These are phyloP conservation scores for Arctocebus calabarensis DNA, from an alignment of 2,797 vertebrate species.

Conservation along the genomic window DNA sequence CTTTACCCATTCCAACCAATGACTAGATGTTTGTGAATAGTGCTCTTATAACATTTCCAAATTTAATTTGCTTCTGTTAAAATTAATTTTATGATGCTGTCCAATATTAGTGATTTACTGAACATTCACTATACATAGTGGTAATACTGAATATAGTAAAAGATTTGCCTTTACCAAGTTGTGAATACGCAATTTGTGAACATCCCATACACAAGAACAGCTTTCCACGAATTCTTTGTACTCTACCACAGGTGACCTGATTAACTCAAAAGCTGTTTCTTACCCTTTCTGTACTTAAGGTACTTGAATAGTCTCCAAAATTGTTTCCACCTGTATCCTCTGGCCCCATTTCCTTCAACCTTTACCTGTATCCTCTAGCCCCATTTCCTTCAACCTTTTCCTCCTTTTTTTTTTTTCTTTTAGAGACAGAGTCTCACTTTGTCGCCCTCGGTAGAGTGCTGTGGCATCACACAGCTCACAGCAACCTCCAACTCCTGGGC, in stretches of 20 bases:
- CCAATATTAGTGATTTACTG: background rate
- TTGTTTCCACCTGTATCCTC: background rate
- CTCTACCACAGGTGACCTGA: background rate
- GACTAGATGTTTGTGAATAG: background rate
- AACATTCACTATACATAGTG: background rate
- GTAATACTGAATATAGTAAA: background rate
- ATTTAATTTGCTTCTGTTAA: constrained; percentile 49
- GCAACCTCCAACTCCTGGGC: too few species aligned
- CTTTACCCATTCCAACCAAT: constrained; percentile 14
- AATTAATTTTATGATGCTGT: constrained; percentile 10
- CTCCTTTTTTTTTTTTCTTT: too few species aligned
- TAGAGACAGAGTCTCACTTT: too few species aligned
- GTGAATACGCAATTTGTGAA: background rate
- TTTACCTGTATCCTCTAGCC: background rate
- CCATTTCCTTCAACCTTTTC: background rate
- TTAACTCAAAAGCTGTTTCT: background rate
- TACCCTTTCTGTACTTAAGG: constrained; percentile 22
- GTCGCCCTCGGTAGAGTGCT: too few species aligned
- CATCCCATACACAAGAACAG: background rate
- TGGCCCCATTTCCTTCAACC: background rate
- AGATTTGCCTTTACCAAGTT: background rate
- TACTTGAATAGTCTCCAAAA: background rate
- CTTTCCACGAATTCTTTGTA: background rate
- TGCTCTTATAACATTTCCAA: constrained; percentile 43
- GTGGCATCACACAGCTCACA: too few species aligned